A percentile compares a stretch with the other conserved stretches of the same genome.
phyloP scores from a whole-genome alignment of 92 coral and sea anemone genomes.

The Porites divaricata region DNA sequence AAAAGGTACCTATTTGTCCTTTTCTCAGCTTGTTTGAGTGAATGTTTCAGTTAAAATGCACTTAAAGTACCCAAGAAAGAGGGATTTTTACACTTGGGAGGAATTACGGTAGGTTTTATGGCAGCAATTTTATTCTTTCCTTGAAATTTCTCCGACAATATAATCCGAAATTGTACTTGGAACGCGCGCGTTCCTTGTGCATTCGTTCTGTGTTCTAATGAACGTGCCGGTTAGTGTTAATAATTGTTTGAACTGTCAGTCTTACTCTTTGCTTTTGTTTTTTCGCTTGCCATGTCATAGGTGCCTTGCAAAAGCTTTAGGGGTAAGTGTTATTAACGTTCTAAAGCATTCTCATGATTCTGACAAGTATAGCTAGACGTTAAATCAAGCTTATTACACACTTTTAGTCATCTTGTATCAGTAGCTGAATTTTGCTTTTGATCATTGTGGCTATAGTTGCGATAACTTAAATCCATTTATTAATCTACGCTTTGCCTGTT shows the following conservation, averaged over 20 bases:
- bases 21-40: constrained; percentile 10
- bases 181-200: not conserved
- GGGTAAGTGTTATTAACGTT: constrained; percentile 72
- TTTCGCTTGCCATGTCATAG: constrained; percentile 34
- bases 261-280: not conserved
- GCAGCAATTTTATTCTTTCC: not conserved
- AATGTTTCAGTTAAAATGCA: constrained; percentile 61
- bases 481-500: too few relatives aligned
- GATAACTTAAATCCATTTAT: too few relatives aligned
- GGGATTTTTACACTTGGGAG: constrained; percentile 81
- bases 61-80: constrained; percentile 81
- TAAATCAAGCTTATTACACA: not conserved
- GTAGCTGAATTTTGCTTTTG: too few relatives aligned
- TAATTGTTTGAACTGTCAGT: not conserved
- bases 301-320: constrained; percentile 90
- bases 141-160: not conserved
- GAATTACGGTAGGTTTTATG: constrained; percentile 75
- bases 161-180: constrained; percentile 1
- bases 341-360: not conserved
- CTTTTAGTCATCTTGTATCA: too few relatives aligned
- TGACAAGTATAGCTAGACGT: not conserved
- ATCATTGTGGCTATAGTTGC: too few relatives aligned
- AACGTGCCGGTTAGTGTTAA: not conserved
- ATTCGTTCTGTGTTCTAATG: not conserved
- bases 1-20: not conserved